Evolutionary conservation across 2,888 invertebrate species (phyloP).

Genomic region (Rhingia campestris): DNA sequence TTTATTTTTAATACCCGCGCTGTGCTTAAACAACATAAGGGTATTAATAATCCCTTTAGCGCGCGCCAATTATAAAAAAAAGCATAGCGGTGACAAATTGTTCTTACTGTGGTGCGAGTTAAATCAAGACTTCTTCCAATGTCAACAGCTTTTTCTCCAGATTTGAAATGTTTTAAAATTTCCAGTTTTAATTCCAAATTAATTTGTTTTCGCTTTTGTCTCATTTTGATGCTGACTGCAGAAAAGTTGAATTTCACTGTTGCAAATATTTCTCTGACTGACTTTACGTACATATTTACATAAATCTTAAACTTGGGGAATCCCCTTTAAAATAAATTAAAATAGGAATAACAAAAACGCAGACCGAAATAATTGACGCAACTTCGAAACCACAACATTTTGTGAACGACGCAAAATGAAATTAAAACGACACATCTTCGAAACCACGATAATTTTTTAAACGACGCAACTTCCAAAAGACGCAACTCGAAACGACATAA

Average conservation of each 20-base stretch:
- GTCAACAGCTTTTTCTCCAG: constrained; percentile 46
- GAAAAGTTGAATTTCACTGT: constrained; percentile 21
- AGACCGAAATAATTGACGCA: constrained; percentile 32
- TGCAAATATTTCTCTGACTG: constrained; percentile 27
- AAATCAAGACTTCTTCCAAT: constrained; percentile 52
- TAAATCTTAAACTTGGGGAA: constrained; percentile 24
- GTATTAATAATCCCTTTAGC: no score
- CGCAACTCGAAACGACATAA: no score
- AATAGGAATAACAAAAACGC: constrained; percentile 19
- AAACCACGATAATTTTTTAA: no score
- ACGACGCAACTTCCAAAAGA: no score
- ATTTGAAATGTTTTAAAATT: constrained; percentile 28
- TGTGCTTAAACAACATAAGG: no score
- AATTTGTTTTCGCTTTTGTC: constrained; percentile 49
- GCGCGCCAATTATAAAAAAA: no score
- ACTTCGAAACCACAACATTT: constrained; percentile 22
- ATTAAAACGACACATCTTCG: constrained; percentile 22
- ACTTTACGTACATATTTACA: constrained; percentile 12
- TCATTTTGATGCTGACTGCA: constrained; percentile 38
- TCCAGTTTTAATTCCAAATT: constrained; percentile 52
- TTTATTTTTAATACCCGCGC: no score
- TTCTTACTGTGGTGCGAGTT: constrained; percentile 46
- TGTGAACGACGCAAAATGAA: no score
- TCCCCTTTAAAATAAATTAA: constrained; percentile 16
- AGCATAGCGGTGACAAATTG: constrained; percentile 49